Base-by-base conservation (phyloP, 1,140 invertebrate species). In the Whitmania pigra region DNA sequence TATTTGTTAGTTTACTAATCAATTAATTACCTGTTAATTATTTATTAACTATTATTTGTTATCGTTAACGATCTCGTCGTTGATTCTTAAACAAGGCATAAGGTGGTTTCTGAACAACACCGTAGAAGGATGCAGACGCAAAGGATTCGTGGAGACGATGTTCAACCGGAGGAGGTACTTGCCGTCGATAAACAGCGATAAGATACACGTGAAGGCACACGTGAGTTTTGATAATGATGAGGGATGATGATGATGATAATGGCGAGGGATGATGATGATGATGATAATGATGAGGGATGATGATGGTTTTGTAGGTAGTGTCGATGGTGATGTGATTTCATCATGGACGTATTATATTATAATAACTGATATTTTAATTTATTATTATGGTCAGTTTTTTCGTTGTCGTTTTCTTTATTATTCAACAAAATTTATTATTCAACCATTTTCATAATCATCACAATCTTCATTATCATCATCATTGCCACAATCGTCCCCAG, bases 141-240 rank as follows among this genome's bases (percentile, higher is more conserved):
- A 86, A 22, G 92, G 91, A 22, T 94, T 88, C 78, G 87, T 97
- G 22, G 87, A 89, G 78, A 97, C 94, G 0, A 82, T 97, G 22
- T 84, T 85, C 68, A 88, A 89, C 27, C 84, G 94, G 54, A 84
- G 89, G 53, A 86, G 94, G 77, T 88, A 88, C 78, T 80, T 98
- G 36, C 88, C 89, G 0, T 83, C 87, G 71, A 92, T 97, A 53
- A 88, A 86, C 53, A 88, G 87, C 76, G 79, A 78, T 22, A 86
- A 87, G 71, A 72, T 80, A 27, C 81, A 85, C 53, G 81, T 86
- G 67, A 87, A 85, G 84, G 84, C 88, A 85, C 84, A 83, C 78
- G 78, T 82, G 73, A 76, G 73, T 73, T 29, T 20, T 25, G 36
- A 36, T 40, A n/a, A 60, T 53, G 20, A 22, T 54, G 29, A 53